phyloP scores from a whole-genome alignment of 2,888 invertebrate genomes.

The Pterobdella sp. region DNA sequence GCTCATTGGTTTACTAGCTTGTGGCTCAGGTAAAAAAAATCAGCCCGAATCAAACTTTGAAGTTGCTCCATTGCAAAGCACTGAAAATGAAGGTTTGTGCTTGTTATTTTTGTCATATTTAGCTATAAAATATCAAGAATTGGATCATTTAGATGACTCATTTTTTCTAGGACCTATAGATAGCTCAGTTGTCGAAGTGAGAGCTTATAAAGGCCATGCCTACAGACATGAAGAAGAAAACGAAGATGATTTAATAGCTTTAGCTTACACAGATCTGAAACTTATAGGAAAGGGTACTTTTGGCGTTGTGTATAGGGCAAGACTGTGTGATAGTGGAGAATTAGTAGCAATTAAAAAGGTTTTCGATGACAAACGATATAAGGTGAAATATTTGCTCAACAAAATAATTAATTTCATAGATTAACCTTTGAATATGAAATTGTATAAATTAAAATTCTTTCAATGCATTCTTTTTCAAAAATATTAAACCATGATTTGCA shows the following conservation, averaged over 20 bases:
- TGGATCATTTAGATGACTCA: too few relatives aligned
- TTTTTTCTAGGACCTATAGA: neutral
- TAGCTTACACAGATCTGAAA: constrained; percentile 97
- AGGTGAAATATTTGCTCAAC: constrained; percentile 59
- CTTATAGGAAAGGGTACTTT: constrained; percentile 99
- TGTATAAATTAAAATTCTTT: neutral
- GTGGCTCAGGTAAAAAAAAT: constrained; percentile 22
- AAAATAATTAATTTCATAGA: neutral
- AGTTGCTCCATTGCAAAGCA: neutral
- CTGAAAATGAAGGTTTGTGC: neutral
- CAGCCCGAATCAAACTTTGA: neutral
- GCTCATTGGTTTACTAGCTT: constrained; percentile 25
- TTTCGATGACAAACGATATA: constrained; percentile 99
- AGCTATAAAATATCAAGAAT: too few relatives aligned
- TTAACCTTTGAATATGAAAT: neutral
- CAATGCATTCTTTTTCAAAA: neutral
- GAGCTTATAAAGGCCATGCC: constrained; percentile 12
- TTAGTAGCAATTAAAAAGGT: constrained; percentile 99
- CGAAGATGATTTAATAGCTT: constrained; percentile 59
- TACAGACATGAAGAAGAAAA: constrained; percentile 64
- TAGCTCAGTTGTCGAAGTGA: neutral
- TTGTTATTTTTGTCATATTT: neutral
- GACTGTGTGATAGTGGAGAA: constrained; percentile 88
- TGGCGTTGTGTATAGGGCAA: constrained; percentile 98
- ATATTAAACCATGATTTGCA: too few relatives aligned